Evolutionary conservation across 2,888 invertebrate genomes (phyloP), one percentile per base, ranked within the genome.

Genomic region (Horisme vitalbata): DNA sequence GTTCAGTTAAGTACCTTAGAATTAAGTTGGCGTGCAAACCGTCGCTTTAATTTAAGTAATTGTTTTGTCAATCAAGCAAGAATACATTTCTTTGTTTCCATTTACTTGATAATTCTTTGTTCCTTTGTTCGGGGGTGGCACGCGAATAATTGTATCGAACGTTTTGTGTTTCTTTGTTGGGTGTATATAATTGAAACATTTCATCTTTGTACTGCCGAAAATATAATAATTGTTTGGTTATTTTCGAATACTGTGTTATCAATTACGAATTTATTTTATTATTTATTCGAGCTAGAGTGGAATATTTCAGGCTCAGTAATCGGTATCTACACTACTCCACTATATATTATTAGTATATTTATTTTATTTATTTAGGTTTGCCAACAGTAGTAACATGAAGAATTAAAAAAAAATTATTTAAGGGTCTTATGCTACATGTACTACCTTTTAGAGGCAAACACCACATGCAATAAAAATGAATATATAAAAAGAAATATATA

Each of bases 61-160:
- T 76, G 72, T 75, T 75, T 70, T 71, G 74, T 76, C 77, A 73
- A 74, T 74, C 74, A 71, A 63, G 57, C 59, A 10, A 27, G 27
- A 33, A 18, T 55, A 51, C 44, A 45, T 36, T 55, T 44, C 52
- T 50, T 50, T 57, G 54, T 57, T 51, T 39, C 31, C 28, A 6
- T 32, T 35, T 13, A 26, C 36, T 47, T 33, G 33, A 32, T 36
- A 41, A 49, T 34, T 39, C 38, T 49, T 49, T 38, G 43, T 43
- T 41, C 33, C 41, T 48, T 43, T 49, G 44, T 44, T 38, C 6
- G 20, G 26, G 20, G 30, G 26, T 33, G 27, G 30, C 48, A 48
- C 48, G 48, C 48, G 30, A 43, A 43, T 41, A 28, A 37, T 43
- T 37, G 34, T 38, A 48, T 48, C 23, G 37, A 48, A 13, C 36